A percentile compares a stretch with the other conserved stretches of the same genome.
Conservation (phyloP, 2,797 vertebrate genomes). For the Scolopax rusticola region DNA sequence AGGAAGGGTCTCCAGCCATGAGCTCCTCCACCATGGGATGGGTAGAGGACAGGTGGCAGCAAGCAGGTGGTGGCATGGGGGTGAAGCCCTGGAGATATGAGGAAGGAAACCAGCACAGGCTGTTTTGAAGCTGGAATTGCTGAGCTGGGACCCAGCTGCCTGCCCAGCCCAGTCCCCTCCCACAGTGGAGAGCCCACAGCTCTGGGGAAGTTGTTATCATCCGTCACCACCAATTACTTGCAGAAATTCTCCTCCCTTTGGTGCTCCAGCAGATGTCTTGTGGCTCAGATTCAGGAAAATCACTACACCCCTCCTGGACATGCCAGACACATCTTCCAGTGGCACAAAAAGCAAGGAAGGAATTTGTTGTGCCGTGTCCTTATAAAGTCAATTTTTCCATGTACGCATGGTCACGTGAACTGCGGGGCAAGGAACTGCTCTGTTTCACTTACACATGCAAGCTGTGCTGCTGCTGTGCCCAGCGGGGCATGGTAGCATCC, state of each 20-base stretch:
- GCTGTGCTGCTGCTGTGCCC: not conserved
- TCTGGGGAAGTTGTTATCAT: not conserved
- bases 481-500: not conserved
- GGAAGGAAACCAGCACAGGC: not conserved
- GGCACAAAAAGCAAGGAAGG: not conserved
- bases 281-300: slow-evolving; percentile 58
- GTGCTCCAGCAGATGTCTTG: slow-evolving; percentile 8
- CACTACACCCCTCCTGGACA: slow-evolving; percentile 32
- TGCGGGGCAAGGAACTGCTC: not conserved
- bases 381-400: not conserved
- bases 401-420: not conserved
- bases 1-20: fast-evolving
- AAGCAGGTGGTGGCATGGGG: not conserved
- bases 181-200: not conserved
- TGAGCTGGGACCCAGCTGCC: not conserved
- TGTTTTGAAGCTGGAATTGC: not conserved
- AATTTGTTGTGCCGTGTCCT: slow-evolving; percentile 21
- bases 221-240: fast-evolving
- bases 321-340: not conserved
- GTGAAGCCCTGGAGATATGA: fast-evolving
- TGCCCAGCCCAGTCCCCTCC: not conserved
- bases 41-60: fast-evolving
- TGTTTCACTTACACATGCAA: not conserved
- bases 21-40: not conserved
- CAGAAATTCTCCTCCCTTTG: slow-evolving; percentile 24